These are phyloP conservation scores for Isichthys henryi DNA, from an alignment of 2,113 vertebrate genomes.

Conservation along the genomic window DNA sequence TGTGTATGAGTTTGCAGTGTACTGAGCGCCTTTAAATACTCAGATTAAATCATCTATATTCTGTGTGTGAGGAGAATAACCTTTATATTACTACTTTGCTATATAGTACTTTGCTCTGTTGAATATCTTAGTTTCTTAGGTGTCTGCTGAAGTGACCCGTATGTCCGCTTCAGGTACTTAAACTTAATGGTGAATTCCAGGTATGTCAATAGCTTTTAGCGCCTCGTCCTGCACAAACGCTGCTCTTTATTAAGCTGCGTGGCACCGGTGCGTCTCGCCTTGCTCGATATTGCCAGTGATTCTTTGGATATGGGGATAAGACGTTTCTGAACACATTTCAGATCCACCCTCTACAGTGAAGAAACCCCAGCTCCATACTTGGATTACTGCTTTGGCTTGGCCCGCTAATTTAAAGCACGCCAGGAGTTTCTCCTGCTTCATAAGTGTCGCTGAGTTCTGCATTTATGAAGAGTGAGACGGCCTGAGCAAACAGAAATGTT, in stretches of 20 bases:
- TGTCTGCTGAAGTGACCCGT: neutral
- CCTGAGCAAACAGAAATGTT: conserved; percentile 9
- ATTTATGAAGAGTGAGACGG: conserved; percentile 9
- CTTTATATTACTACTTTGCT: neutral
- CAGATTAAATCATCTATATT: neutral
- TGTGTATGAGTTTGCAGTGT: conserved; percentile 13
- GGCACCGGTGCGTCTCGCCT: neutral
- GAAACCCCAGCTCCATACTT: conserved; percentile 29
- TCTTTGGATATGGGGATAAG: conserved; percentile 55
- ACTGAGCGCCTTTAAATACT: neutral
- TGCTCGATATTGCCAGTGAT: neutral
- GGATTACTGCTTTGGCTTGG: conserved; percentile 44
- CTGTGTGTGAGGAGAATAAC: neutral
- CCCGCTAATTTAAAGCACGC: conserved; percentile 51
- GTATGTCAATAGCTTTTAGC: neutral
- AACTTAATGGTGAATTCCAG: neutral
- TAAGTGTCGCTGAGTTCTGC: conserved; percentile 39
- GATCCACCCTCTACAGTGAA: conserved; percentile 45
- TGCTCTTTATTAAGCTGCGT: neutral
- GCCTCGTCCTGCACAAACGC: neutral
- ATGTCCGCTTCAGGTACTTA: neutral
- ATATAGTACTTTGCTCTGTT: neutral
- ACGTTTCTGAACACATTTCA: conserved; percentile 47
- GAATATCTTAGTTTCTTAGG: neutral
- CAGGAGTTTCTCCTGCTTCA: conserved; percentile 27